Base-by-base conservation (phyloP, 2,888 invertebrate species). In the Pandemis cinnamomeana region DNA sequence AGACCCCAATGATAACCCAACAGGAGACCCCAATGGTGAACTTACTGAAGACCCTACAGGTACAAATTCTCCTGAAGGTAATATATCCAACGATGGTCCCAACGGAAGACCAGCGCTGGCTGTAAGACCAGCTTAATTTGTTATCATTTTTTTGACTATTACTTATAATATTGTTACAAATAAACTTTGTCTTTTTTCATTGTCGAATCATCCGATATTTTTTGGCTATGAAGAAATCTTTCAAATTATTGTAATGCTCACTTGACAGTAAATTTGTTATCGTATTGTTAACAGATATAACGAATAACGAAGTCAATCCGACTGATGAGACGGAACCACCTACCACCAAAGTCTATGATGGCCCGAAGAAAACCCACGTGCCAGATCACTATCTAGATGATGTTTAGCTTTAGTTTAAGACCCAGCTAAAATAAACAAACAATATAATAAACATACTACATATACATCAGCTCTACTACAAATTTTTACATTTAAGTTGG, bases 361-460 rank as follows among this genome's bases (percentile, higher is more conserved):
- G 80, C 0, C 84, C 87, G 0, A 63, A 62, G 0, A 27, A 27
- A 0, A 75, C 73, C 11, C 67, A 71, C 0, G 41, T 7, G 0
- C 85, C 83, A 0, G 84, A 85, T 27, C 81, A 84, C 71, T 87
- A 84, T 48, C 67, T 87, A 0, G 87, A 87, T 20, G 87, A 87
- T 15, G 71, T 66, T 51, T 53, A 27, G 64, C 13, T 20, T 20
- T 15, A 55, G 20, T 55, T 20, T 46, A 4, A 46, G 44, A 11
- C 11, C 5, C 11, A 5, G 46, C 11, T 46, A 46, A 46, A 4
- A 46, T 46, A 46, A 3, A 46, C 5, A 5, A 5, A 5, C 4
- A 46, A 0, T 13, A 15, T 5, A n/a, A 15, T 36, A 36, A 4
- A 36, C 2, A 36, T 36, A 36, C 27, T 4, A 36, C 2, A 36